Conservation (phyloP, 2,888 invertebrate genomes). For the Nineta flava region DNA sequence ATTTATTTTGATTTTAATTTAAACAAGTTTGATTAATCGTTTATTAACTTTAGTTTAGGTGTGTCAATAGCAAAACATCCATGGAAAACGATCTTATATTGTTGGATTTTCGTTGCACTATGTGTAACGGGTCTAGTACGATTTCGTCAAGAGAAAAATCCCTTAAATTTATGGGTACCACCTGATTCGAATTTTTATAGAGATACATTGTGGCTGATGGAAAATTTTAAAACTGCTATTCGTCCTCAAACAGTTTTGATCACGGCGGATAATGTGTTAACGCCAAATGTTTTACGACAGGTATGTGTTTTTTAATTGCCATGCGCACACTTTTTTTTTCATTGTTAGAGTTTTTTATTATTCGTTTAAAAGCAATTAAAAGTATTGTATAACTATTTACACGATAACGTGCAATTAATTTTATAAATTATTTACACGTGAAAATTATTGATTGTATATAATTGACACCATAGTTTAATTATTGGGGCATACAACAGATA, state of each 20-base stretch:
- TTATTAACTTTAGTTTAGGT: slow-evolving; percentile 35
- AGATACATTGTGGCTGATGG: slow-evolving; percentile 57
- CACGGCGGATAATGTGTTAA: slow-evolving; percentile 48
- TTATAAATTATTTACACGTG: too few relatives aligned
- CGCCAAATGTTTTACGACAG: slow-evolving; percentile 37
- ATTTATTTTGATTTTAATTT: not conserved
- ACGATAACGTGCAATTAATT: too few relatives aligned
- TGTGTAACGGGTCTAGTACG: slow-evolving; percentile 43
- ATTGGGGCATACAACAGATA: too few relatives aligned
- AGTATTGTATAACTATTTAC: too few relatives aligned
- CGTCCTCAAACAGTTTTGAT: slow-evolving; percentile 44
- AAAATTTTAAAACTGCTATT: slow-evolving; percentile 45
- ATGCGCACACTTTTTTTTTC: too few relatives aligned
- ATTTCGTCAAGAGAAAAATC: slow-evolving; percentile 59
- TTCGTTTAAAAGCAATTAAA: too few relatives aligned
- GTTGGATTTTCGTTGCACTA: slow-evolving; percentile 36
- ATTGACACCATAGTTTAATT: too few relatives aligned
- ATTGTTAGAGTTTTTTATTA: too few relatives aligned
- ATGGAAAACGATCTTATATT: slow-evolving; percentile 38
- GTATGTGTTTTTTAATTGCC: slow-evolving; percentile 17
- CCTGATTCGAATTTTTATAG: slow-evolving; percentile 49
- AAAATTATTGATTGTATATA: too few relatives aligned
- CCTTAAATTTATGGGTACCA: slow-evolving; percentile 61
- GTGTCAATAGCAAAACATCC: slow-evolving; percentile 41
- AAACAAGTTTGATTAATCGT: too few relatives aligned